These are phyloP conservation scores for Myopa testacea DNA, from an alignment of 2,888 invertebrate genomes.

Conservation along the genomic window DNA sequence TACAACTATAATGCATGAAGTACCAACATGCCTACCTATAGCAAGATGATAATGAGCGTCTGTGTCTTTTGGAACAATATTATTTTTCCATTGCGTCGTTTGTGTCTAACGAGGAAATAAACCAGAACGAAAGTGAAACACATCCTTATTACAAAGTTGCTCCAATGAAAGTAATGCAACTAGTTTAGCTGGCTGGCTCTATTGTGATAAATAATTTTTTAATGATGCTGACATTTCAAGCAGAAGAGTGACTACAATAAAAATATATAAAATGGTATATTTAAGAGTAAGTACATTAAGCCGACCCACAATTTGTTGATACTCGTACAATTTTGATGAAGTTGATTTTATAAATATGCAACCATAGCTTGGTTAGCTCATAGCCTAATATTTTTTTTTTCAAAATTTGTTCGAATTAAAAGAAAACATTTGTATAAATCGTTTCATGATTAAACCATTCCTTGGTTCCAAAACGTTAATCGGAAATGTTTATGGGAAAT, in stretches of 20 bases:
- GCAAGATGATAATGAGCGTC: not conserved
- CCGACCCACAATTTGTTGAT: not conserved
- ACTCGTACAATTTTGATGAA: too few species aligned
- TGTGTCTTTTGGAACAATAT: slow-evolving; percentile 30
- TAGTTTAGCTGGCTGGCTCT: not conserved
- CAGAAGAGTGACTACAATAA: not conserved
- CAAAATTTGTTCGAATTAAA: too few species aligned
- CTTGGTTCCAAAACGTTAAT: too few species aligned
- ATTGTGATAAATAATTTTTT: too few species aligned
- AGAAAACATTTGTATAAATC: too few species aligned
- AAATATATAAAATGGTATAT: not conserved
- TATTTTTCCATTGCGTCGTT: slow-evolving; percentile 44
- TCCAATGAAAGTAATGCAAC: not conserved
- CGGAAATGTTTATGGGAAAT: too few species aligned
- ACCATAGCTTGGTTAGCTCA: too few species aligned
- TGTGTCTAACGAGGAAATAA: slow-evolving; percentile 58
- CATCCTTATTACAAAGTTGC: not conserved
- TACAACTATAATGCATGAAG: not conserved
- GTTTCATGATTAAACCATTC: too few species aligned
- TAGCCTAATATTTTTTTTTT: too few species aligned
- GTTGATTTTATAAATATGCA: too few species aligned
- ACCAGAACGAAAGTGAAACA: slow-evolving; percentile 39
- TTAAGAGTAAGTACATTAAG: slow-evolving; percentile 19
- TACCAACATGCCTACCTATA: not conserved
- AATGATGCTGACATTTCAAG: not conserved